phyloP scores from a whole-genome alignment of 2,888 invertebrate species.

The Drosophila borealis region DNA sequence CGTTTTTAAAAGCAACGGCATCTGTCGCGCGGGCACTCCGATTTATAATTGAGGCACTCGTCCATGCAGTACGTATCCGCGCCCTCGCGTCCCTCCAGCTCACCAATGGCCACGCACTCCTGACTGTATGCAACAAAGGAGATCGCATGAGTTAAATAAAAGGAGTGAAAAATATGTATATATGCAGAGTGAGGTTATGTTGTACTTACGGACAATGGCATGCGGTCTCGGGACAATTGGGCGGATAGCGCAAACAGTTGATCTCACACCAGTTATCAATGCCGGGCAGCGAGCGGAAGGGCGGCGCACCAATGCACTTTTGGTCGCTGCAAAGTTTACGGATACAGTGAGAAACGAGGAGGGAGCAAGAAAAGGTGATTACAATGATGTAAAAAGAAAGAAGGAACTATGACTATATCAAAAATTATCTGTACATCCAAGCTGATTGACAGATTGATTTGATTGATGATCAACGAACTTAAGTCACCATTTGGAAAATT shows the following conservation, averaged over 20 bases:
- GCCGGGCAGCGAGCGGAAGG: constrained; percentile 89
- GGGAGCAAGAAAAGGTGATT: background rate
- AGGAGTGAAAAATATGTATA: no score
- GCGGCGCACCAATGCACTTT: constrained; percentile 89
- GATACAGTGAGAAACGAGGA: background rate
- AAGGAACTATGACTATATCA: background rate
- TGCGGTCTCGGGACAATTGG: constrained; percentile 91
- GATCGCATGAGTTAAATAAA: background rate
- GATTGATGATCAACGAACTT: no score
- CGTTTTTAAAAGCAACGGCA: constrained; percentile 88
- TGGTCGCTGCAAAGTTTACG: constrained; percentile 87
- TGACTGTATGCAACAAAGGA: constrained; percentile 86
- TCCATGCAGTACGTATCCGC: constrained; percentile 95
- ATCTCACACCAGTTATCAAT: constrained; percentile 93
- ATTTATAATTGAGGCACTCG: constrained; percentile 92
- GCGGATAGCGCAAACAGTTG: constrained; percentile 94
- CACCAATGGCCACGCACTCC: constrained; percentile 93
- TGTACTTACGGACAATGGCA: constrained; percentile 93
- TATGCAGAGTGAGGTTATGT: background rate
- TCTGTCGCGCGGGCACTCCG: constrained; percentile 89
- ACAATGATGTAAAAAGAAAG: background rate
- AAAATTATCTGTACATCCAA: no score
- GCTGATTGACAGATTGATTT: no score
- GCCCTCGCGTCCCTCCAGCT: constrained; percentile 89
- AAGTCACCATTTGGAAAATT: no score